Conservation (phyloP, 2,888 invertebrate genomes). For the Callimorpha dominula region DNA sequence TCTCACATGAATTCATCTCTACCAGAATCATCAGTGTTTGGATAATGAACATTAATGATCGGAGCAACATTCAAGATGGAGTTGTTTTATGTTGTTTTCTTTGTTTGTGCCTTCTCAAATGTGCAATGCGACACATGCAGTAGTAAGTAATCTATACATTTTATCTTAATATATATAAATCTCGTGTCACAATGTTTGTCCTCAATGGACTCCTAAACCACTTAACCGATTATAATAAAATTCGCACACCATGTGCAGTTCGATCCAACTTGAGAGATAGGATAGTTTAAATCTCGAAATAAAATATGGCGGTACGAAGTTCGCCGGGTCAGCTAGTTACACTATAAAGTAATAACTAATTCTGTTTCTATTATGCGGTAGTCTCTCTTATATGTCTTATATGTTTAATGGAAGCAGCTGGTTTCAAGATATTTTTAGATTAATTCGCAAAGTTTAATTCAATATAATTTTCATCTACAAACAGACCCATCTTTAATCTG, state of each 20-base stretch:
- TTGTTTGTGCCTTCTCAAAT: conserved; percentile 1
- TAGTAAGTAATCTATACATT: conserved; percentile 6
- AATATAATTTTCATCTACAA: neutral
- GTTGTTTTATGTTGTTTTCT: neutral
- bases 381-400: neutral
- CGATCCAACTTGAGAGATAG: no score
- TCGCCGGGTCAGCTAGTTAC: no score
- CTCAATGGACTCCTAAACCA: no score
- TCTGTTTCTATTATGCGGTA: neutral
- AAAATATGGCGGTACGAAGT: no score
- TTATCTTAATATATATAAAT: neutral
- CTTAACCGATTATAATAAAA: no score
- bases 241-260: no score
- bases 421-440: neutral
- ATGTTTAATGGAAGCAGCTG: no score
- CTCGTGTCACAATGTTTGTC: no score
- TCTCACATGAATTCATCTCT: neutral
- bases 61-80: conserved; percentile 1
- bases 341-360: neutral
- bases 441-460: neutral
- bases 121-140: neutral
- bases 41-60: neutral
- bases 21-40: neutral
- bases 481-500: neutral
- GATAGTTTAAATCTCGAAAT: no score